phyloP scores from a whole-genome alignment of 2,888 invertebrate species.

The Thereva unica region DNA sequence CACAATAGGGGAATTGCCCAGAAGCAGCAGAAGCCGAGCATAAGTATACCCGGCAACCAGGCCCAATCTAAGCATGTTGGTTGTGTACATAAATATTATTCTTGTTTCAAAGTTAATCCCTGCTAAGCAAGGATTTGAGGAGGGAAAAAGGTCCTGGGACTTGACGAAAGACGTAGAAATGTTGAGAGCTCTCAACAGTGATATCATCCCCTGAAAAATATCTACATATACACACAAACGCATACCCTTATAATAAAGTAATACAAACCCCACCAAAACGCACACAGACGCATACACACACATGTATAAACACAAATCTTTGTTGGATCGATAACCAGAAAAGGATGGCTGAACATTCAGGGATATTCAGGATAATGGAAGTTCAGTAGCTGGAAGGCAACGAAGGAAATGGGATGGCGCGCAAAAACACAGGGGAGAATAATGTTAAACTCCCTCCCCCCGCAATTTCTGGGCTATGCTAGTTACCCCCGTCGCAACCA shows the following conservation, averaged over 20 bases:
- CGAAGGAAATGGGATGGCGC: slow-evolving; percentile 21
- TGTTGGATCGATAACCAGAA: slow-evolving; percentile 30
- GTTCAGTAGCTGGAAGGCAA: slow-evolving; percentile 29
- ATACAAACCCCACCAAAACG: too few relatives aligned
- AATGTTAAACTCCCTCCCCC: slow-evolving; percentile 9
- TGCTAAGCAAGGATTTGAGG: slow-evolving; percentile 36
- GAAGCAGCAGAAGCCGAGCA: neutral
- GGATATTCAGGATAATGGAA: slow-evolving; percentile 22
- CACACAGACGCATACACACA: neutral
- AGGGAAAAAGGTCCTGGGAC: slow-evolving; percentile 32
- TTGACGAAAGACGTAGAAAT: slow-evolving; percentile 25
- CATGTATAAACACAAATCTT: slow-evolving; percentile 2
- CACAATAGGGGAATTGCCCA: slow-evolving; percentile 3
- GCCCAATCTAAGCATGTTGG: slow-evolving; percentile 19
- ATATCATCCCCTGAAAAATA: slow-evolving; percentile 10
- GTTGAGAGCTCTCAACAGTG: slow-evolving; percentile 30
- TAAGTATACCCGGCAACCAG: neutral
- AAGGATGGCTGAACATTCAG: slow-evolving; percentile 10
- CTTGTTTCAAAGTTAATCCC: slow-evolving; percentile 36
- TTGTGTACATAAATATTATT: slow-evolving; percentile 32
- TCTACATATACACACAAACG: too few relatives aligned
- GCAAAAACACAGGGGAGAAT: neutral
- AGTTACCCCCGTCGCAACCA: too few relatives aligned
- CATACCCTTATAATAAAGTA: too few relatives aligned
- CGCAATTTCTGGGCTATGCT: neutral